A percentile compares a stretch with the other conserved stretches of the same genome.
These are phyloP conservation scores for Troides aeacus DNA, from an alignment of 2,888 invertebrate species.

Conservation along the genomic window DNA sequence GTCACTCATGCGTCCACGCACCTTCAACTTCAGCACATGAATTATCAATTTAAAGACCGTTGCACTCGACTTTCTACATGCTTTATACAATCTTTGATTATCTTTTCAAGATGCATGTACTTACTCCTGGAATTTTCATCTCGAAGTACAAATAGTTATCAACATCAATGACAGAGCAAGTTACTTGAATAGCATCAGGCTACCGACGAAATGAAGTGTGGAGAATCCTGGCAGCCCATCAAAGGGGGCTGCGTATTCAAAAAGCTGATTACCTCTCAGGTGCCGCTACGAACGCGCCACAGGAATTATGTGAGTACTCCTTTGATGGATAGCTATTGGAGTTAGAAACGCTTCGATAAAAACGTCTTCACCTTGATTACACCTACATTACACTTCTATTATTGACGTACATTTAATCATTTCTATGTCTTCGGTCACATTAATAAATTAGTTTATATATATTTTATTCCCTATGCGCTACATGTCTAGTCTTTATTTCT, in stretches of 20 bases:
- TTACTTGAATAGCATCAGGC: slow-evolving; percentile 57
- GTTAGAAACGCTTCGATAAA: slow-evolving; percentile 42
- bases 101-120: slow-evolving; percentile 52
- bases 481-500: too few relatives aligned
- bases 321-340: slow-evolving; percentile 52
- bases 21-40: slow-evolving; percentile 35
- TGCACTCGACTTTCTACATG: slow-evolving; percentile 69
- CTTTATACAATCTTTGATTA: slow-evolving; percentile 53
- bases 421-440: neutral
- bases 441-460: neutral
- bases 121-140: slow-evolving; percentile 66
- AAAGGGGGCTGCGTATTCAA: slow-evolving; percentile 65
- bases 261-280: slow-evolving; percentile 61
- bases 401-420: slow-evolving; percentile 8
- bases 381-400: slow-evolving; percentile 3
- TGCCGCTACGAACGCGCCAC: slow-evolving; percentile 33
- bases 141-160: slow-evolving; percentile 69
- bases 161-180: slow-evolving; percentile 69
- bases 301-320: slow-evolving; percentile 44
- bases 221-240: slow-evolving; percentile 66
- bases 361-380: slow-evolving; percentile 22
- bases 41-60: slow-evolving; percentile 53
- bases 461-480: too few relatives aligned
- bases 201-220: slow-evolving; percentile 68
- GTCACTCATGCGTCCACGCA: slow-evolving; percentile 4